Conservation (phyloP, 2,797 vertebrate species). For the Siniperca scherzeri region DNA sequence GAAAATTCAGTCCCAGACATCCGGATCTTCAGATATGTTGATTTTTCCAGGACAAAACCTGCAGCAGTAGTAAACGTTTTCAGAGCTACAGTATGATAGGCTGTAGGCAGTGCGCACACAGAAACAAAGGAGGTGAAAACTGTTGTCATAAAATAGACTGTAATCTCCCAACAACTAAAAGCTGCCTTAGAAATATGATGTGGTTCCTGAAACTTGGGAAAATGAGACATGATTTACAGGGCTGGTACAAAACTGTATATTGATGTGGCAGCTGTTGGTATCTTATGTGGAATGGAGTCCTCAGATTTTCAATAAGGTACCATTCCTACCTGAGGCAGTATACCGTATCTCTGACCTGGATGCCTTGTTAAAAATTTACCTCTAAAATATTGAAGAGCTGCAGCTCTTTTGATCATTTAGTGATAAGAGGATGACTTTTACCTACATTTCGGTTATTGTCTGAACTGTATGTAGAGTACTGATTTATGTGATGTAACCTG, state of each 20-base stretch:
- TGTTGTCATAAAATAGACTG: constrained; percentile 43
- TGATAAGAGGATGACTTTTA: constrained; percentile 32
- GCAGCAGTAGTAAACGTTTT: constrained; percentile 15
- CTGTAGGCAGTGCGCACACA: constrained; percentile 14
- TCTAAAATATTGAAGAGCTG: not conserved
- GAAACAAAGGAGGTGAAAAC: constrained; percentile 42
- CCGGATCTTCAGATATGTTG: not conserved
- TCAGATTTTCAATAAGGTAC: constrained; percentile 13
- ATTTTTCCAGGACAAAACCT: not conserved
- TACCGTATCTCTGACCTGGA: constrained; percentile 9
- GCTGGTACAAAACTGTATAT: not conserved
- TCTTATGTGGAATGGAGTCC: not conserved
- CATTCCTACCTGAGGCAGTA: not conserved
- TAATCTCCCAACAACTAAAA: constrained; percentile 40
- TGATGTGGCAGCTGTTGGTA: constrained; percentile 15
- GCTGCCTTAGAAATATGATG: constrained; percentile 15
- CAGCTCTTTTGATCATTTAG: constrained; percentile 41
- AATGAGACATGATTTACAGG: constrained; percentile 26
- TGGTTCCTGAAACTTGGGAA: constrained; percentile 11
- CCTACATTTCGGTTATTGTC: constrained; percentile 27
- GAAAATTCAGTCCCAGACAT: not conserved
- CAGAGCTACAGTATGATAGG: constrained; percentile 4
- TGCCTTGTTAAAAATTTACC: constrained; percentile 35
- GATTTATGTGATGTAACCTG: constrained; percentile 51
- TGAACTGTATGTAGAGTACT: constrained; percentile 17